Conservation (phyloP, 2,113 vertebrate species). For the Cryptomyrus ogoouensis region DNA sequence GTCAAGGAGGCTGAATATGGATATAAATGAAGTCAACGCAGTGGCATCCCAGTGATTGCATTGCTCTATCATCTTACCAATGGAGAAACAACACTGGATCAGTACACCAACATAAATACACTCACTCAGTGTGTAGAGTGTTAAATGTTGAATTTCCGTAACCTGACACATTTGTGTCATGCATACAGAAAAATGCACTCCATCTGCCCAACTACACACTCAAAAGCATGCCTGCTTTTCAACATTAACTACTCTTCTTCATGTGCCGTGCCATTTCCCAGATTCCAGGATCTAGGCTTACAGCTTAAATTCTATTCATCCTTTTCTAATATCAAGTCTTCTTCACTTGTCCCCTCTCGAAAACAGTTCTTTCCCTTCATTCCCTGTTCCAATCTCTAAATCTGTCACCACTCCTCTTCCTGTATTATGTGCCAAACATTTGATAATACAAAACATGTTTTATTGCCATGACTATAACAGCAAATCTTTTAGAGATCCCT, state of each 20-base stretch:
- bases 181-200: background rate
- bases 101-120: background rate
- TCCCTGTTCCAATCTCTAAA: background rate
- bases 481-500: conserved; percentile 25
- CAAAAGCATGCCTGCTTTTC: conserved; percentile 15
- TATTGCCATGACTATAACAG: conserved; percentile 30
- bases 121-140: background rate
- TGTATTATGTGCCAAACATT: conserved; percentile 15
- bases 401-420: background rate
- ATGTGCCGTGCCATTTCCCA: background rate
- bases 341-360: conserved; percentile 24
- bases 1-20: background rate
- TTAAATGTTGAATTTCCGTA: too few relatives aligned
- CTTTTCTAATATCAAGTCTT: conserved; percentile 7
- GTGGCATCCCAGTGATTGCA: background rate
- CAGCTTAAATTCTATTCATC: background rate
- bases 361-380: conserved; percentile 6
- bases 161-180: background rate
- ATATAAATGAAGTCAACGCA: background rate
- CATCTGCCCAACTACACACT: background rate
- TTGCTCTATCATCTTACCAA: background rate
- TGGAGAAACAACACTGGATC: background rate
- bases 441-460: conserved; percentile 17
- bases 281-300: background rate
- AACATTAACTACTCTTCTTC: background rate